phyloP scores from a whole-genome alignment of 2,888 invertebrate genomes.

The Ceriagrion tenellum region DNA sequence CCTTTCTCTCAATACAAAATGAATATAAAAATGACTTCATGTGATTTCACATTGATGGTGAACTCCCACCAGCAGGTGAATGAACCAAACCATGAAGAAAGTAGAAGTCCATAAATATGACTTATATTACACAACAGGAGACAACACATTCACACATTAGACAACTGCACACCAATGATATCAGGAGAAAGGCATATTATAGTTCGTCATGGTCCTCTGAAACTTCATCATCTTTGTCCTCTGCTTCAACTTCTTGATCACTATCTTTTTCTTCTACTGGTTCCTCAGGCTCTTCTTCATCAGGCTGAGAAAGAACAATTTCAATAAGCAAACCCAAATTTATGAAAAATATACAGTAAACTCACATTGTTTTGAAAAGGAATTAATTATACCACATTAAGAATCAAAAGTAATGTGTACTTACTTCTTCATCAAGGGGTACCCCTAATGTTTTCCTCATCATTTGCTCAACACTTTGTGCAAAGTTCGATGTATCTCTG shows the following conservation, averaged over 20 bases:
- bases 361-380: neutral
- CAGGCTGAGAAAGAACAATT: slow-evolving; percentile 64
- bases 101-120: slow-evolving; percentile 42
- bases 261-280: slow-evolving; percentile 76
- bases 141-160: slow-evolving; percentile 57
- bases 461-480: slow-evolving; percentile 93
- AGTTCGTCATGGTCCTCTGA: slow-evolving; percentile 70
- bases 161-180: slow-evolving; percentile 35
- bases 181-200: slow-evolving; percentile 39
- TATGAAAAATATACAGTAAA: neutral
- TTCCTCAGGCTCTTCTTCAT: slow-evolving; percentile 72
- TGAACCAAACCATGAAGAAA: neutral
- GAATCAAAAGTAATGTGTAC: neutral
- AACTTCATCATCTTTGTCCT: slow-evolving; percentile 65
- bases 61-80: slow-evolving; percentile 48
- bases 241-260: slow-evolving; percentile 71
- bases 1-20: slow-evolving; percentile 45
- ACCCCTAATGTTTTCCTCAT: slow-evolving; percentile 90
- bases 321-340: neutral
- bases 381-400: neutral
- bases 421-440: slow-evolving; percentile 85
- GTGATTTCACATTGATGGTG: neutral
- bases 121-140: slow-evolving; percentile 21
- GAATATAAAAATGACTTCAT: slow-evolving; percentile 40
- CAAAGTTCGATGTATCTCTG: slow-evolving; percentile 91